Evolutionary conservation across 1,140 invertebrate species (phyloP).

Genomic region (Prorops nasuta): DNA sequence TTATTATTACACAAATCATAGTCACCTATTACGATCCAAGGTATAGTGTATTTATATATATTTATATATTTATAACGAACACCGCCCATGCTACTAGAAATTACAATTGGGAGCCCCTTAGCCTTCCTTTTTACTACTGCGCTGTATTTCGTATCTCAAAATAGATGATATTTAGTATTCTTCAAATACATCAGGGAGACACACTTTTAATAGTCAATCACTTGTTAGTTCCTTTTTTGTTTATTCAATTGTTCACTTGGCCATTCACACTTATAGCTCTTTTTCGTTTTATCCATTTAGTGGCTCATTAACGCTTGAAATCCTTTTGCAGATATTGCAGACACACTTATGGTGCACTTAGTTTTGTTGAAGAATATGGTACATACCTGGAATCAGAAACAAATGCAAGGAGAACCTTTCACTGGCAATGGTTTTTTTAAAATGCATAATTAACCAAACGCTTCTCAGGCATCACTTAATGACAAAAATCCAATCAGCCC

Average conservation of each 20-base stretch:
- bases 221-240: no score
- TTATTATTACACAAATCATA: constrained; percentile 53
- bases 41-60: constrained; percentile 45
- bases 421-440: no score
- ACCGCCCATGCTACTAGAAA: constrained; percentile 55
- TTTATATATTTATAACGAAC: constrained; percentile 58
- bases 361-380: constrained; percentile 50
- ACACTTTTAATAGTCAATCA: constrained; percentile 28
- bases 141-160: constrained; percentile 42
- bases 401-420: constrained; percentile 6
- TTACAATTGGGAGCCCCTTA: constrained; percentile 51
- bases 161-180: constrained; percentile 51
- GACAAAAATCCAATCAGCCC: no score
- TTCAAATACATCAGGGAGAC: constrained; percentile 45
- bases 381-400: constrained; percentile 52
- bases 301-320: constrained; percentile 38
- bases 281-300: constrained; percentile 38
- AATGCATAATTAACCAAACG: no score
- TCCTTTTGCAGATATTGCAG: constrained; percentile 45
- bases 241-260: constrained; percentile 42
- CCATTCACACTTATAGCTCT: constrained; percentile 35
- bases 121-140: constrained; percentile 1
- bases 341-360: constrained; percentile 50
- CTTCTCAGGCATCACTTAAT: no score
- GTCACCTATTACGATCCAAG: constrained; percentile 38